These are phyloP conservation scores for Galerucella pusilla DNA, from an alignment of 2,888 invertebrate species.

Conservation along the genomic window DNA sequence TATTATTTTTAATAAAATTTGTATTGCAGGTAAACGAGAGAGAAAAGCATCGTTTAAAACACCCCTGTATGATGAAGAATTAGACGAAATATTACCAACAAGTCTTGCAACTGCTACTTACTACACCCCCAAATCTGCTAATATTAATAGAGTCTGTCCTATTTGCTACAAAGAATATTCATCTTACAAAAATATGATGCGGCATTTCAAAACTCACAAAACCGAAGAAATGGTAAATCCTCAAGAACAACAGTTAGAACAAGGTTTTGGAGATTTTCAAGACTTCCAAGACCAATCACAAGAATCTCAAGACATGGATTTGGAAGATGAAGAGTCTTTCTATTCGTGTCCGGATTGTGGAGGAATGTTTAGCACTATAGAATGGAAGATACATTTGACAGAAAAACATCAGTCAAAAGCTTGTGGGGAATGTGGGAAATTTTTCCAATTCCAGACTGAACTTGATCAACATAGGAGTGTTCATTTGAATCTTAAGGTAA, in stretches of 20 bases:
- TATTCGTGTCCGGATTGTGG: conserved; percentile 73
- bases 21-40: conserved; percentile 41
- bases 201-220: conserved; percentile 66
- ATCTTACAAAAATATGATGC: conserved; percentile 69
- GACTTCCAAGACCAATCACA: conserved; percentile 11
- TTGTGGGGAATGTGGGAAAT: conserved; percentile 74
- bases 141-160: conserved; percentile 63
- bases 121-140: conserved; percentile 34
- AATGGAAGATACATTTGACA: conserved; percentile 70
- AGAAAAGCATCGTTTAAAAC: conserved; percentile 45
- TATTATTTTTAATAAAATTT: neutral
- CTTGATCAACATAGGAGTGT: conserved; percentile 75
- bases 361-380: conserved; percentile 69
- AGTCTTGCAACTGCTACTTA: neutral
- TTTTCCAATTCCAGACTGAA: conserved; percentile 71
- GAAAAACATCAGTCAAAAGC: conserved; percentile 69
- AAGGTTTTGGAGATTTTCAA: conserved; percentile 12
- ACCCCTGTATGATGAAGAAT: conserved; percentile 48
- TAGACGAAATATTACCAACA: conserved; percentile 32
- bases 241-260: conserved; percentile 16
- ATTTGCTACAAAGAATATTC: conserved; percentile 70
- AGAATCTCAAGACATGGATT: conserved; percentile 55
- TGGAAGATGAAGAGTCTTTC: conserved; percentile 68
- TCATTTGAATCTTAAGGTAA: conserved; percentile 72
- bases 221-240: conserved; percentile 11